A percentile compares a stretch with the other conserved stretches of the same genome.
Evolutionary conservation across 2,888 invertebrate genomes (phyloP).

Genomic region (Ryuthela nishihirai): DNA sequence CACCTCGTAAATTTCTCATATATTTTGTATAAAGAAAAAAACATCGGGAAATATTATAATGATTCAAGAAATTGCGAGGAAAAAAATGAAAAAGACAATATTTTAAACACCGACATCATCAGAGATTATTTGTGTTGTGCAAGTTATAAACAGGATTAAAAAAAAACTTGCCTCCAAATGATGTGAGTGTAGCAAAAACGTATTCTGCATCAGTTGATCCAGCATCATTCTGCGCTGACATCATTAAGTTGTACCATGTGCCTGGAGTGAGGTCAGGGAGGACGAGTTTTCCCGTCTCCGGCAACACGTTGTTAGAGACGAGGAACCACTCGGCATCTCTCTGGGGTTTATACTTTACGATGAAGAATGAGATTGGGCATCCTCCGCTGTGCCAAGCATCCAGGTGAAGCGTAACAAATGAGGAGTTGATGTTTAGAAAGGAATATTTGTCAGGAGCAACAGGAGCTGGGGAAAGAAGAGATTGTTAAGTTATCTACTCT

Average conservation of each 20-base stretch:
- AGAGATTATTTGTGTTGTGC: too few relatives aligned
- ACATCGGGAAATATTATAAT: too few relatives aligned
- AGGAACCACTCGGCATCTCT: conserved; percentile 38
- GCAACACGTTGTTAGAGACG: conserved; percentile 37
- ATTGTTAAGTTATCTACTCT: too few relatives aligned
- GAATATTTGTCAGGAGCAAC: conserved; percentile 43
- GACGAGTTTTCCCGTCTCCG: conserved; percentile 54
- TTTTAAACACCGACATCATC: too few relatives aligned
- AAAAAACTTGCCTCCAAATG: conserved; percentile 75
- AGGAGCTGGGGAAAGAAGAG: conserved; percentile 45
- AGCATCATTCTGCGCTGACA: conserved; percentile 79
- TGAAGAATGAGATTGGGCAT: conserved; percentile 48
- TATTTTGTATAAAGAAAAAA: too few relatives aligned
- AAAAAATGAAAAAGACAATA: too few relatives aligned
- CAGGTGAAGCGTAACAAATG: conserved; percentile 48
- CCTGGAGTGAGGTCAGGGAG: conserved; percentile 83
- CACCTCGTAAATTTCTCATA: too few relatives aligned
- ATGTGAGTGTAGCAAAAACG: conserved; percentile 89
- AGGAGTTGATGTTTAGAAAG: conserved; percentile 47
- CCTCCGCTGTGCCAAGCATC: conserved; percentile 49
- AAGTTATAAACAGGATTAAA: too few relatives aligned
- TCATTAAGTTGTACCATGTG: conserved; percentile 86
- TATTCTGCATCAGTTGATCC: conserved; percentile 93
- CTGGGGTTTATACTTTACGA: conserved; percentile 40
- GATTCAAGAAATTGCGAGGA: too few relatives aligned